These are phyloP conservation scores for Lepisosteus osseus DNA, from an alignment of 2,113 vertebrate genomes.

Conservation along the genomic window DNA sequence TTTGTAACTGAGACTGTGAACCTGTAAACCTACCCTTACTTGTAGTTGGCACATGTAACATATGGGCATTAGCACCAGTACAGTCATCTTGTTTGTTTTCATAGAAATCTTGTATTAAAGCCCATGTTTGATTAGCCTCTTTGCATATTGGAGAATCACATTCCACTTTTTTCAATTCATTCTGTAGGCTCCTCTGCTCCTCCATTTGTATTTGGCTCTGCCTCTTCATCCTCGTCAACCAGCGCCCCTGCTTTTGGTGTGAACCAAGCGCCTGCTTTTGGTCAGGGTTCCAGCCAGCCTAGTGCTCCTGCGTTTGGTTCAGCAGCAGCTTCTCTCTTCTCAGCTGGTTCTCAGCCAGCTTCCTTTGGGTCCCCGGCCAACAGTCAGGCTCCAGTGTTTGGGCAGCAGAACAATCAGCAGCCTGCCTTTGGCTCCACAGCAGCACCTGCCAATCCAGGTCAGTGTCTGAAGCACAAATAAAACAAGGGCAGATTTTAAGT, in stretches of 20 bases:
- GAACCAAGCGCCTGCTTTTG: conserved; percentile 76
- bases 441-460: conserved; percentile 68
- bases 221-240: conserved; percentile 46
- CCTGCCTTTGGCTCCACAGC: conserved; percentile 71
- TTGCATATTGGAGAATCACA: too few species aligned
- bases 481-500: too few species aligned
- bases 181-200: conserved; percentile 41
- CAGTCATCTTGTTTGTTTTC: too few species aligned
- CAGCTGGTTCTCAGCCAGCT: conserved; percentile 51
- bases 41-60: too few species aligned
- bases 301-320: conserved; percentile 73
- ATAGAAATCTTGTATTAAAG: too few species aligned
- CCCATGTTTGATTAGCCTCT: too few species aligned
- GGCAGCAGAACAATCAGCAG: conserved; percentile 71
- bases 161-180: too few species aligned
- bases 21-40: too few species aligned
- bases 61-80: too few species aligned
- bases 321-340: conserved; percentile 61
- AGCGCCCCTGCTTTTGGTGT: conserved; percentile 69
- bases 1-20: too few species aligned
- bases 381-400: conserved; percentile 72
- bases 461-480: conserved; percentile 29
- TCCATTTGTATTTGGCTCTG: conserved; percentile 76
- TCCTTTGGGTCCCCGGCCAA: conserved; percentile 78
- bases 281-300: conserved; percentile 64